Evolutionary conservation across 1,140 invertebrate species (phyloP).

Genomic region (Nephila pilipes): DNA sequence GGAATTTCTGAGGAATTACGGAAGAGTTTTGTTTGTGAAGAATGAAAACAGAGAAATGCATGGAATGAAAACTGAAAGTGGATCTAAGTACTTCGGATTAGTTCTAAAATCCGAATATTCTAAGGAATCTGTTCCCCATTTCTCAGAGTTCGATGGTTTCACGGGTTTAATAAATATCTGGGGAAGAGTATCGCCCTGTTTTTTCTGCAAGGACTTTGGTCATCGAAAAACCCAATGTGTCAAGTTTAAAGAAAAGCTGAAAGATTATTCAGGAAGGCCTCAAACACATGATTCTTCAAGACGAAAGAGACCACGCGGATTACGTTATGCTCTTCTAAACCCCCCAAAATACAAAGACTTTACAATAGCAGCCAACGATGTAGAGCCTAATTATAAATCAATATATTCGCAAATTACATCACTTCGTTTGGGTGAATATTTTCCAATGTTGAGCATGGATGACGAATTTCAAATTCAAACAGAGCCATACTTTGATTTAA

Average conservation of each 20-base stretch:
- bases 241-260: conserved; percentile 22
- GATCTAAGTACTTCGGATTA: conserved; percentile 36
- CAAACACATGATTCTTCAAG: too few relatives aligned
- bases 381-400: too few relatives aligned
- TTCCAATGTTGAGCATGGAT: too few relatives aligned
- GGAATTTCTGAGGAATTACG: neutral
- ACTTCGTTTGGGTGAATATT: too few relatives aligned
- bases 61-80: neutral
- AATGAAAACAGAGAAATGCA: neutral
- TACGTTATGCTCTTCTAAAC: neutral
- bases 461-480: too few relatives aligned
- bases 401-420: too few relatives aligned
- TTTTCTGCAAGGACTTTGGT: conserved; percentile 38
- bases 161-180: neutral
- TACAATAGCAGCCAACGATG: too few relatives aligned
- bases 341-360: too few relatives aligned
- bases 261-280: neutral
- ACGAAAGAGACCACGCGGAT: neutral
- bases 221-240: conserved; percentile 30
- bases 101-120: neutral
- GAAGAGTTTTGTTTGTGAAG: conserved; percentile 29
- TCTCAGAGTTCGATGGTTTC: neutral
- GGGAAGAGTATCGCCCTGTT: conserved; percentile 39
- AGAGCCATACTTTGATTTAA: too few relatives aligned
- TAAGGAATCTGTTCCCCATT: conserved; percentile 22